Percentiles rank a stretch among this genome's conserved stretches.
These are phyloP conservation scores for Amblyjoppa proteus DNA, from an alignment of 2,888 invertebrate genomes.

Conservation along the genomic window DNA sequence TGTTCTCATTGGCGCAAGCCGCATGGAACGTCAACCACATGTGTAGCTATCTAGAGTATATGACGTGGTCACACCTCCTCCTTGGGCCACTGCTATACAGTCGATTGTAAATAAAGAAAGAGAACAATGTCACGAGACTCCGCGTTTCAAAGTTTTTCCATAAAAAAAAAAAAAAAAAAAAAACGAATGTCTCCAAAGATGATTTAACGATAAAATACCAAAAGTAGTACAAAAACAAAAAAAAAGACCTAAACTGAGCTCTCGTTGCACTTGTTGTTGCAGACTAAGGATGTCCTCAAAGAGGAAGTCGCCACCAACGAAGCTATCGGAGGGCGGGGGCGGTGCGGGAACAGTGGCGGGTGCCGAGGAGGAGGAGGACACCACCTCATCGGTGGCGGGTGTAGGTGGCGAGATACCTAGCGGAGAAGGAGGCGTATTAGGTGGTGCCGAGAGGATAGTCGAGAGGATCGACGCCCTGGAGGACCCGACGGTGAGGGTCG, in stretches of 20 bases:
- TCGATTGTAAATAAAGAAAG: background rate
- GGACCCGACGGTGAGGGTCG: conserved; percentile 84
- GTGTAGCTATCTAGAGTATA: conserved; percentile 8
- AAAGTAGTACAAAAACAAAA: background rate
- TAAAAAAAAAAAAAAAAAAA: background rate
- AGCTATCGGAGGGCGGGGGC: conserved; percentile 92
- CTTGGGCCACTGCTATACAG: conserved; percentile 55
- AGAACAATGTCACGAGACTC: conserved; percentile 18
- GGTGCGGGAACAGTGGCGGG: conserved; percentile 81
- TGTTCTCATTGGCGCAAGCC: background rate
- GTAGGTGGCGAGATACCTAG: conserved; percentile 66
- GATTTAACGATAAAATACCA: background rate
- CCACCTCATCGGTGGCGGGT: conserved; percentile 84
- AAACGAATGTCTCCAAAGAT: background rate
- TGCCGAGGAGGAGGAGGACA: conserved; percentile 86
- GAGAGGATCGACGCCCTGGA: conserved; percentile 85
- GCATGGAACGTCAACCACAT: background rate
- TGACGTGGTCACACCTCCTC: conserved; percentile 61
- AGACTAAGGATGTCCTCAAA: conserved; percentile 97
- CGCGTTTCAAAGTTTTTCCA: background rate
- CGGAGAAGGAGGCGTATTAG: conserved; percentile 59
- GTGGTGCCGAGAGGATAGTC: conserved; percentile 67
- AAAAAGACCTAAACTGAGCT: conserved; percentile 59
- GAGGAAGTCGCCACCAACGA: conserved; percentile 97
- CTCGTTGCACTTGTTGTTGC: conserved; percentile 86